phyloP scores from a whole-genome alignment of 1,140 invertebrate species.

The Sarcophaga bullata region DNA sequence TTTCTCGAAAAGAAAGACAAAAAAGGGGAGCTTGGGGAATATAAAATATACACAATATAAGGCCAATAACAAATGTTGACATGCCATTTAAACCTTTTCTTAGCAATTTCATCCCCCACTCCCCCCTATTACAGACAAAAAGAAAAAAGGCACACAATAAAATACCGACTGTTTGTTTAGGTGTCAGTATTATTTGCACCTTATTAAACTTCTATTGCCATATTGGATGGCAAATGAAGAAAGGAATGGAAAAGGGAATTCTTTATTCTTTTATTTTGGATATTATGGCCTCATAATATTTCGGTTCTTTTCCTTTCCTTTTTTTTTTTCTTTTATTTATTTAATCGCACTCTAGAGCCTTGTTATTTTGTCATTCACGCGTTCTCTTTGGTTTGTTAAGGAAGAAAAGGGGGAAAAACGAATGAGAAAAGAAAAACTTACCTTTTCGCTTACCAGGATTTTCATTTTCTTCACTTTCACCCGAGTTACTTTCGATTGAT shows the following conservation, averaged over 20 bases:
- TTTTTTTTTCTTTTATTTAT: neutral
- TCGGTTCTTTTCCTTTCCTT: constrained; percentile 16
- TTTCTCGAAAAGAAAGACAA: neutral
- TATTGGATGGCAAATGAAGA: neutral
- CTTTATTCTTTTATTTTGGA: neutral
- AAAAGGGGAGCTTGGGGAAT: too few relatives aligned
- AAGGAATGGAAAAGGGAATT: neutral
- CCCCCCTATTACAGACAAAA: too few relatives aligned
- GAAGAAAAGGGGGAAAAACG: neutral
- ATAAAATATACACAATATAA: neutral
- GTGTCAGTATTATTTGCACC: constrained; percentile 31
- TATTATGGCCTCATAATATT: constrained; percentile 35
- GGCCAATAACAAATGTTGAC: neutral
- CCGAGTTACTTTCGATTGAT: constrained; percentile 59
- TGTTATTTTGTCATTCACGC: constrained; percentile 27
- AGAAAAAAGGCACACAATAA: neutral
- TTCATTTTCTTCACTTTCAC: constrained; percentile 60
- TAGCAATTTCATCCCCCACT: neutral
- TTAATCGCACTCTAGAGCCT: constrained; percentile 29
- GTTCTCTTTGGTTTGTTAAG: too few relatives aligned
- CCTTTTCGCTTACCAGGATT: constrained; percentile 65
- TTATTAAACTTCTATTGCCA: constrained; percentile 26
- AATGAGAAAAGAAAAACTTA: constrained; percentile 46
- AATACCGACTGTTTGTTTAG: neutral
- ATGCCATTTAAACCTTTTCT: constrained; percentile 22